These are phyloP conservation scores for Manis pentadactyla DNA, from an alignment of 2,797 vertebrate species.

Conservation along the genomic window DNA sequence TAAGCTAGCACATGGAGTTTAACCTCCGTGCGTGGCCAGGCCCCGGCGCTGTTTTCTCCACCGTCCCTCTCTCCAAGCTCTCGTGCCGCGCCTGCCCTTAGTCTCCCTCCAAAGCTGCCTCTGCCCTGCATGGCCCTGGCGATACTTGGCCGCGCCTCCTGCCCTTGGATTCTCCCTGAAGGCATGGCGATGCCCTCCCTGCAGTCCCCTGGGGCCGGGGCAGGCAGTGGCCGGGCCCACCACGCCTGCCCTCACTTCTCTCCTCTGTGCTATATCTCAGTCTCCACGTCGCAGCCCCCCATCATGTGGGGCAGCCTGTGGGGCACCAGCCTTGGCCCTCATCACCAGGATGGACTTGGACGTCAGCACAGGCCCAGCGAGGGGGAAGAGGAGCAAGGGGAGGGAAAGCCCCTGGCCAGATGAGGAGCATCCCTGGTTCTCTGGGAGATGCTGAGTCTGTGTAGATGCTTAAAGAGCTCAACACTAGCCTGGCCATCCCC, in stretches of 20 bases:
- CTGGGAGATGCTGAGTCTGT: neutral
- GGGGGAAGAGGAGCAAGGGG: fast-evolving
- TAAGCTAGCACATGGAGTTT: fast-evolving
- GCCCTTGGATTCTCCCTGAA: neutral
- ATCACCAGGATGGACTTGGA: neutral
- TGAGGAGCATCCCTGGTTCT: neutral
- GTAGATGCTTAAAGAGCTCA: no score
- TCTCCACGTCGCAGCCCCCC: no score
- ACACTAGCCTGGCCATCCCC: neutral
- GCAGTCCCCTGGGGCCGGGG: no score
- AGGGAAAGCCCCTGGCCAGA: no score
- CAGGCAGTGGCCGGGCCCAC: fast-evolving
- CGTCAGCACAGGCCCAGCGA: neutral
- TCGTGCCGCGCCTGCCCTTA: fast-evolving
- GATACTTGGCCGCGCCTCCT: fast-evolving
- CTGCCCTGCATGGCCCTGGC: neutral
- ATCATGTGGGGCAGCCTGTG: fast-evolving
- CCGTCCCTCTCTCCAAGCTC: neutral
- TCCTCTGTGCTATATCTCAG: fast-evolving
- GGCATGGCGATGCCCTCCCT: fast-evolving
- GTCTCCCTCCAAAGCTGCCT: neutral
- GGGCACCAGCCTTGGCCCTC: no score
- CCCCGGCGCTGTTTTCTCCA: fast-evolving
- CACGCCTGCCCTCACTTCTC: no score
- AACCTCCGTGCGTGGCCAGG: fast-evolving